Evolutionary conservation across 2,113 vertebrate genomes (phyloP), one percentile per base, ranked within the genome.

Genomic region (Epinephelus moara): DNA sequence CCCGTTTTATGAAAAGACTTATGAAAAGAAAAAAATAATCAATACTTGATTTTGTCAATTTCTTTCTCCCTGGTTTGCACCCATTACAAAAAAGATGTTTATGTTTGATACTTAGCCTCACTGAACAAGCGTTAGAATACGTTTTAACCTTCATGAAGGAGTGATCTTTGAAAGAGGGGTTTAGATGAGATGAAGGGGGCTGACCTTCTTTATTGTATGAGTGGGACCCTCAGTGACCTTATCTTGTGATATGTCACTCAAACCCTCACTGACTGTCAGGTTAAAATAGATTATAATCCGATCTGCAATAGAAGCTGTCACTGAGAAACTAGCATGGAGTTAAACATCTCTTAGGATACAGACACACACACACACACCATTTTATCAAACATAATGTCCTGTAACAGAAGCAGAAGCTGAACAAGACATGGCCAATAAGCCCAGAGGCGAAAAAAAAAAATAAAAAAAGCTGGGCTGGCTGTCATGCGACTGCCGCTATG

Each of bases 181-280:
- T 75, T 17, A 40, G 57, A 37, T 49, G 80, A 76, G 74, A 70
- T 86, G 80, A 89, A 56, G 21, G 53, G 47, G 53, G 78, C 50
- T 52, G 70, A 53, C 1, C 27, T 10, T 53, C 50, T 62, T 30
- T 63, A 89, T 79, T 87, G 85, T 78, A 40, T 47, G 61, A 57
- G 42, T 42, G 62, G 72, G 27, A 68, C 64, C 90, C 81, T 62
- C 8, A 50, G 70, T 81, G 86, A 74, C 79, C 80, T 77, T 72
- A 89, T 94, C 91, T 83, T 85, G 78, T 85, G 83, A 91, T 78
- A 74, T 84, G 91, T 91, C 90, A 84, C 72, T 92, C 92, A 91
- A 84, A 85, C 69, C 57, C 52, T 77, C 68, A 75, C 67, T 88
- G 87, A 85, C 71, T 90, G 89, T 83, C 90, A 91, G 84, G 57